These are phyloP conservation scores for Xenopus laevis DNA, from an alignment of 2,113 vertebrate species.

Conservation along the genomic window DNA sequence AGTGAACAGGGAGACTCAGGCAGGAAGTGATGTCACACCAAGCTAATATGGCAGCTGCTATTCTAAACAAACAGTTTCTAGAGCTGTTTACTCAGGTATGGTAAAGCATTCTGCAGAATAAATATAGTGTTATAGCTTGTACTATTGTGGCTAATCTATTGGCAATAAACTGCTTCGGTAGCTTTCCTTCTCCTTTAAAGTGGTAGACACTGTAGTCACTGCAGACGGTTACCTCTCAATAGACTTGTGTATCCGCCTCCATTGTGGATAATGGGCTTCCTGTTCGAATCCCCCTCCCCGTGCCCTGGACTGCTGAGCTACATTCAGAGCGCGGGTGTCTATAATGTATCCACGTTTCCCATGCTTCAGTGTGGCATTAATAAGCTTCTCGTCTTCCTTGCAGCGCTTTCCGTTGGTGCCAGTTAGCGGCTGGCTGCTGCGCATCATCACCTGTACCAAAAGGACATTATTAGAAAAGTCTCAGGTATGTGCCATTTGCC, in stretches of 20 bases:
- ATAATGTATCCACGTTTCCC: constrained; percentile 93
- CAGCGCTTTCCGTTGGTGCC: constrained; percentile 91
- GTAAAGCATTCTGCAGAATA: too few species aligned
- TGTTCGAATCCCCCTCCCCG: constrained; percentile 91
- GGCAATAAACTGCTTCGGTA: too few species aligned
- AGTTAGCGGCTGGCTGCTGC: constrained; percentile 87
- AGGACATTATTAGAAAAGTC: background rate
- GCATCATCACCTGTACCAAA: constrained; percentile 82
- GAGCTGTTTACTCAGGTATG: too few species aligned
- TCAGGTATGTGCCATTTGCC: background rate
- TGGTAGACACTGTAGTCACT: too few species aligned
- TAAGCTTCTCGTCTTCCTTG: constrained; percentile 93
- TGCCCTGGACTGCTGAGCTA: constrained; percentile 92
- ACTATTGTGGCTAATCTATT: too few species aligned
- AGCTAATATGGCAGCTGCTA: too few species aligned
- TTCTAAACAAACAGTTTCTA: too few species aligned
- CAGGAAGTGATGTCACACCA: too few species aligned
- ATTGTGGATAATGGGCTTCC: constrained; percentile 92
- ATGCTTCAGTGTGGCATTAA: constrained; percentile 82
- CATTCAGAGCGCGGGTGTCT: constrained; percentile 76
- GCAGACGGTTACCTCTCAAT: constrained; percentile 77
- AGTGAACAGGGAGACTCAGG: too few species aligned
- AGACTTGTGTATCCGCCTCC: constrained; percentile 92
- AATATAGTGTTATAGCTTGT: too few species aligned
- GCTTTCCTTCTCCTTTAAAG: too few species aligned